Base-by-base conservation (phyloP, 2,888 invertebrate species). In the Dusona sp. region DNA sequence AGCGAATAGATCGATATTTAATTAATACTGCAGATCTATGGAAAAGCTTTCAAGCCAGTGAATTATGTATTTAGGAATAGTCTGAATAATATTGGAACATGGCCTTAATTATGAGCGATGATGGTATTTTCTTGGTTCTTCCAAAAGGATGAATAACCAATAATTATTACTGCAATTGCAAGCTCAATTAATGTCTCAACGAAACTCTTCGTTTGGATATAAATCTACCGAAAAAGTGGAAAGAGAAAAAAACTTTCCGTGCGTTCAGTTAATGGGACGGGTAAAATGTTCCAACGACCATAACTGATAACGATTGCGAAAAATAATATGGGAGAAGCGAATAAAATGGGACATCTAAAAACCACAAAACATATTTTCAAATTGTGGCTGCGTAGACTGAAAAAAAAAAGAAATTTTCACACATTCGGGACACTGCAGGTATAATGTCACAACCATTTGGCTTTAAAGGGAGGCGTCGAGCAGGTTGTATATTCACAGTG, bases 1-100 rank as follows among this genome's bases (percentile, higher is more conserved):
- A 22, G 45, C 13, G 22, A 38, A 78, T 48, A 13, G 65, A 51
- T 48, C 33, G 68, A 77, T 77, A 22, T 77, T 73, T 51, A 61
- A 72, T 80, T 74, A 45, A 80, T 29, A 54, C 54, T 29, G 38
- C 38, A 42, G 22, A 70, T 57, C 19, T 8, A 13, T 45, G 4
- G 19, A 25, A 54, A 29, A 64, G 33, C 54, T 36, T 22, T 38
- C 48, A 13, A 16, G 54, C 42, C 36, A 1, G 9, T 54, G 22
- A 73, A 73, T 54, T 38, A 70, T 73, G 19, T 19, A 7, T 29
- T 0, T 6, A 19, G 42, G 2, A 29, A 70, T 29, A 25, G 48
- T n/a, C 22, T 16, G 68, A 36, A 42, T 38, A 25, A 70, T 70
- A 48, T 70, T 48, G 16, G 19, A n/a, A 8, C 16, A 48, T 2